Percentiles rank a stretch among this genome's conserved stretches.
These are phyloP conservation scores for Xanthorhoe spadicearia DNA, from an alignment of 2,888 invertebrate species.

Conservation along the genomic window DNA sequence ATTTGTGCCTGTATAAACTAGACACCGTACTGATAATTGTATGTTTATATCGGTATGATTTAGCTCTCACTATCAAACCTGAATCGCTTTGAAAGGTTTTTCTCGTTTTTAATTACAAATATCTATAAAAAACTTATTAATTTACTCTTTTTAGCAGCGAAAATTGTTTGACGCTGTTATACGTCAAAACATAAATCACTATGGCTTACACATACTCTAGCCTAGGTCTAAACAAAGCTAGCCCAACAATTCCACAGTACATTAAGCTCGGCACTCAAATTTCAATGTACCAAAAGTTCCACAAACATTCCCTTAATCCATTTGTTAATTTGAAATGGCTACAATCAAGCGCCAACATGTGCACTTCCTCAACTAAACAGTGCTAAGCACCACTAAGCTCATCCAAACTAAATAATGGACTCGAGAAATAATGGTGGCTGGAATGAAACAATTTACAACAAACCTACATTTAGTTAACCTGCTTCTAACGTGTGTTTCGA, in stretches of 20 bases:
- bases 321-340: slow-evolving; percentile 32
- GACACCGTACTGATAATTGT: too few relatives aligned
- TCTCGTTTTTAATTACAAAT: too few relatives aligned
- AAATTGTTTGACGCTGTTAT: too few relatives aligned
- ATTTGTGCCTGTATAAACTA: too few relatives aligned
- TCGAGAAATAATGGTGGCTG: slow-evolving; percentile 30
- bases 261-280: slow-evolving; percentile 8
- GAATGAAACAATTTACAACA: slow-evolving; percentile 37
- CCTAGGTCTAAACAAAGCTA: background rate
- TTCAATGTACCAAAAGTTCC: slow-evolving; percentile 20
- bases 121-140: too few relatives aligned
- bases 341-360: slow-evolving; percentile 31
- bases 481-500: slow-evolving; percentile 18
- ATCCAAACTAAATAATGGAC: slow-evolving; percentile 36
- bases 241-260: background rate
- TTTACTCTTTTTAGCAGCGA: too few relatives aligned
- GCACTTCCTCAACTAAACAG: slow-evolving; percentile 35
- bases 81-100: too few relatives aligned
- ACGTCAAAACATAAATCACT: too few relatives aligned
- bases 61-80: too few relatives aligned
- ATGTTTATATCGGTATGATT: too few relatives aligned
- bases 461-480: slow-evolving; percentile 30
- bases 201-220: background rate
- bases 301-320: slow-evolving; percentile 4
- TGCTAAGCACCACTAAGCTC: slow-evolving; percentile 36